Base-by-base conservation (phyloP, 2,888 invertebrate genomes). In the Cantharis nigra region DNA sequence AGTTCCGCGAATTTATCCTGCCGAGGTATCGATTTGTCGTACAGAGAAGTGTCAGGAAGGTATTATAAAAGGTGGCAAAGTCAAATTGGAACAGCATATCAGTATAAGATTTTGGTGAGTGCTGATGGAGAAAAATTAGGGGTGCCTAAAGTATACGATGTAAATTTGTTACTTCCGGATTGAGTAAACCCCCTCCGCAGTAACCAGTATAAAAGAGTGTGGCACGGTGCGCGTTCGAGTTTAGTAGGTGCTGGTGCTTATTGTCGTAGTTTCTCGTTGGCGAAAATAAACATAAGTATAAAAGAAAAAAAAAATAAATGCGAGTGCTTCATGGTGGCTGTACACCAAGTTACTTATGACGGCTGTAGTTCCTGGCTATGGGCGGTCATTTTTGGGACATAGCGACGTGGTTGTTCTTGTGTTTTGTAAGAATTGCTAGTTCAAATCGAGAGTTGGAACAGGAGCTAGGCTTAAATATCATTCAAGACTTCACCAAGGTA, bases 401-500 rank as follows among this genome's bases (percentile, higher is more conserved):
- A 83, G 84, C 86, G 84, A 85, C 85, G 82, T 86, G 86, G 86
- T 86, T 86, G 83, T 86, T 85, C 79, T 82, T 84, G 82, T 84
- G 81, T 81, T 84, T 85, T 81, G 84, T 87, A 82, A 73, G 71
- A 74, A 71, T 79, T 70, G 70, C 63, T 63, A 76, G 79, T 78
- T 84, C 84, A 71, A 84, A 84, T 72, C 82, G 82, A 79, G 84
- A 83, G 78, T 82, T 87, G 71, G 82, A 85, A 70, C 85, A 85
- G 80, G 87, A 87, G 80, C 84, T 87, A 75, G 87, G 87, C 65
- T 82, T 88, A 76, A 85, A 84, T 80, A 78, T 83, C 73, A 83
- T 85, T 82, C 85, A 85, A 77, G 87, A 88, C 83, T 83, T 85
- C 76, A 83, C 86, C 77, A 87, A 88, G 87, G 88, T 87, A 86